A percentile compares a stretch with the other conserved stretches of the same genome.
phyloP scores from a whole-genome alignment of 2,888 invertebrate genomes.

The Eilema griseolum region DNA sequence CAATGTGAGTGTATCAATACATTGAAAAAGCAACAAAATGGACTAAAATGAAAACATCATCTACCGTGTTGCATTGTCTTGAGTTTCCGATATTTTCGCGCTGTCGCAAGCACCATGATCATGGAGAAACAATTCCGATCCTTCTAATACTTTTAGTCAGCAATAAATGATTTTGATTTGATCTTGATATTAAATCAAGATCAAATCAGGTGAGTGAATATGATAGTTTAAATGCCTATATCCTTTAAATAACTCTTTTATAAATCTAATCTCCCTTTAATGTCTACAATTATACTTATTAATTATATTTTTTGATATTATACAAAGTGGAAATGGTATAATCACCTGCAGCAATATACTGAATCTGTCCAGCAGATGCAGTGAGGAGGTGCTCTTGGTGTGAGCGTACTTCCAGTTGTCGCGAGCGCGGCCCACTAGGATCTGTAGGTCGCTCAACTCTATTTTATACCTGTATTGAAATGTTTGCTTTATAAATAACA shows the following conservation, averaged over 20 bases:
- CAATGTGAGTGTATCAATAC: too few relatives aligned
- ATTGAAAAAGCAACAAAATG: too few relatives aligned
- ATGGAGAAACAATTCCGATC: too few relatives aligned
- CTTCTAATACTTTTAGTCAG: too few relatives aligned
- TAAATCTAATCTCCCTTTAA: not conserved
- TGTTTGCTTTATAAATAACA: not conserved
- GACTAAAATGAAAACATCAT: too few relatives aligned
- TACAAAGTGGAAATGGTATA: not conserved
- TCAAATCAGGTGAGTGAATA: too few relatives aligned
- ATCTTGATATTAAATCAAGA: too few relatives aligned
- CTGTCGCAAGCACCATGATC: too few relatives aligned
- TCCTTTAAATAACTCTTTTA: not conserved
- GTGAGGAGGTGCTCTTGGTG: slow-evolving; percentile 92
- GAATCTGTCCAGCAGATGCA: slow-evolving; percentile 95
- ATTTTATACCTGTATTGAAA: slow-evolving; percentile 88
- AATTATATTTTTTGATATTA: not conserved
- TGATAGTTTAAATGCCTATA: too few relatives aligned
- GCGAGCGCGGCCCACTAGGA: slow-evolving; percentile 94
- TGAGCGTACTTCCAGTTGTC: slow-evolving; percentile 97
- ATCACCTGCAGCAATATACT: slow-evolving; percentile 88
- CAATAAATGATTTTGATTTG: too few relatives aligned
- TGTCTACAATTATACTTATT: not conserved
- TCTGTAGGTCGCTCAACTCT: slow-evolving; percentile 94
- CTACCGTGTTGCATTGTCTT: too few relatives aligned
- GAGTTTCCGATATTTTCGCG: too few relatives aligned